Percentiles rank a stretch among this genome's conserved stretches.
Evolutionary conservation across 2,113 vertebrate species (phyloP).

Genomic region (Bambusicola thoracicus): DNA sequence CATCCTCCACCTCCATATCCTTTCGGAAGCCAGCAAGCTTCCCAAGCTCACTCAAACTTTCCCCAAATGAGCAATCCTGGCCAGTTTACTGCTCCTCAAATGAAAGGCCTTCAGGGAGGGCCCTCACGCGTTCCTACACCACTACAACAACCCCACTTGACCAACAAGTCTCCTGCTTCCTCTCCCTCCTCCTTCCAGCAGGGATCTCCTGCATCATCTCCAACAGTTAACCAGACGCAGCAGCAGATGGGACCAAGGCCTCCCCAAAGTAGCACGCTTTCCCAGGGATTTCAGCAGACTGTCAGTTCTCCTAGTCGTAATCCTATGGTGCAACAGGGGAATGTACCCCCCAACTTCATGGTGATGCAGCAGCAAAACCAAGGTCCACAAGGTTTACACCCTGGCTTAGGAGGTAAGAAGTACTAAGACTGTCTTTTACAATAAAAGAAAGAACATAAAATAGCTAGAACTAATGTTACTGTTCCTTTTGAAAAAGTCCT

Average conservation of each 20-base stretch:
- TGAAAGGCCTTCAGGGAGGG: constrained; percentile 90
- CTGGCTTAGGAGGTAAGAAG: constrained; percentile 87
- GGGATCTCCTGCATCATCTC: constrained; percentile 95
- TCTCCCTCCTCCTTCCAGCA: constrained; percentile 99
- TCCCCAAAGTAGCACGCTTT: constrained; percentile 83
- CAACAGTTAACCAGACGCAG: constrained; percentile 90
- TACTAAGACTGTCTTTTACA: constrained; percentile 48
- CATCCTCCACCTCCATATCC: constrained; percentile 98
- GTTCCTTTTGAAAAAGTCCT: not conserved
- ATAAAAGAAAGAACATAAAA: not conserved
- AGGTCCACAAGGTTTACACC: constrained; percentile 90
- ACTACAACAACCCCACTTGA: constrained; percentile 90
- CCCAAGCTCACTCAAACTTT: constrained; percentile 87
- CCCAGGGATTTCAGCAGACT: constrained; percentile 94
- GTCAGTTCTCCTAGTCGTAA: constrained; percentile 94
- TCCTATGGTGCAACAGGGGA: constrained; percentile 90
- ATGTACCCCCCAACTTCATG: constrained; percentile 92
- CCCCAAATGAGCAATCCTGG: constrained; percentile 82
- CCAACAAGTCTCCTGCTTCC: constrained; percentile 96
- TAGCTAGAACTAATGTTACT: constrained; percentile 1
- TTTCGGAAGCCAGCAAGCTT: constrained; percentile 96
- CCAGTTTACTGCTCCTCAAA: constrained; percentile 94
- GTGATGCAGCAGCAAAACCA: constrained; percentile 95
- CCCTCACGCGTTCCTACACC: constrained; percentile 89
- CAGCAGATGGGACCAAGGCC: constrained; percentile 90